A percentile compares a stretch with the other conserved stretches of the same genome.
Conservation (phyloP, 2,113 vertebrate species). For the Rynchops niger region DNA sequence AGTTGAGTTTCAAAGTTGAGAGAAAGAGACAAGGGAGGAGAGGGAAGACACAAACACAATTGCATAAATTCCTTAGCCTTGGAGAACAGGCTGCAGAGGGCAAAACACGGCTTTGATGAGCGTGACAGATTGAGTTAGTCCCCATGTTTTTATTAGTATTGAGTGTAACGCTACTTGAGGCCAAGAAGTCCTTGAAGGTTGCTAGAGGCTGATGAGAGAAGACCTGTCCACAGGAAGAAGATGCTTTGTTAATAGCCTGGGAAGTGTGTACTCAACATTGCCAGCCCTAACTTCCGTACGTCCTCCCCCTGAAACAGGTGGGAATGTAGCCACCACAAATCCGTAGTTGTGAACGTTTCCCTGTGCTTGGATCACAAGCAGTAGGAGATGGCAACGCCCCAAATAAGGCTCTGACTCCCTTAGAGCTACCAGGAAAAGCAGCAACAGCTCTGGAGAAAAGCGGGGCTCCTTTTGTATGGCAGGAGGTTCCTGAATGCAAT, state of each 20-base stretch:
- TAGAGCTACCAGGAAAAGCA: neutral
- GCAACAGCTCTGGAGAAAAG: neutral
- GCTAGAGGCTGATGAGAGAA: neutral
- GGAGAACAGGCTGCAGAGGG: neutral
- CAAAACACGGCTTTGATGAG: neutral
- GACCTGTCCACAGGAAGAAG: neutral
- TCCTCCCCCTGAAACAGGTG: neutral
- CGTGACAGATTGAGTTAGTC: neutral
- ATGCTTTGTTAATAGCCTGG: neutral
- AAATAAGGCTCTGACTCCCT: neutral
- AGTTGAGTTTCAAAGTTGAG: neutral
- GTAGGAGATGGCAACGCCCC: neutral
- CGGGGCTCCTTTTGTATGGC: neutral
- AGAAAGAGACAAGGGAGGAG: neutral
- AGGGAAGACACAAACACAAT: neutral
- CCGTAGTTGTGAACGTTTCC: rapidly evolving
- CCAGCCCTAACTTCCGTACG: neutral
- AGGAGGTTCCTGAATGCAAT: neutral
- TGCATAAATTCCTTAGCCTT: neutral
- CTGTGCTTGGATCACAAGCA: neutral
- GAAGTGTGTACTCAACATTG: neutral
- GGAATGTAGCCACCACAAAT: neutral
- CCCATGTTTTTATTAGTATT: neutral
- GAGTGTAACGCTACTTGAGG: neutral
- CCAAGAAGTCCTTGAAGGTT: neutral